Conservation (phyloP, 2,888 invertebrate genomes). For the Heliconius charithonia region DNA sequence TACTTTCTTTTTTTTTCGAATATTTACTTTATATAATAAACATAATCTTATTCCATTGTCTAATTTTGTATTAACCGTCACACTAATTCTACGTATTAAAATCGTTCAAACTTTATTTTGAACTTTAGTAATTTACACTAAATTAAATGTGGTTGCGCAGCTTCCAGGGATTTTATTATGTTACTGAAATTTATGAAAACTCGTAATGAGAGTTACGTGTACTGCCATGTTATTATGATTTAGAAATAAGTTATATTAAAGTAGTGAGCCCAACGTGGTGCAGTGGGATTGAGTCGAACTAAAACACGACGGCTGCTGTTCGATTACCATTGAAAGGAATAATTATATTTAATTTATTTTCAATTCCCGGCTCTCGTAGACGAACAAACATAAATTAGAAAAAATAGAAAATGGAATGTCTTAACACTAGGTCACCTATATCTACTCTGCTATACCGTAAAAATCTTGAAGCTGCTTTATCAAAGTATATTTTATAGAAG, state of each 20-base stretch:
- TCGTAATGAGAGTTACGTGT: neutral
- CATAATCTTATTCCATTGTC: too few species aligned
- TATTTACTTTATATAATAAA: too few species aligned
- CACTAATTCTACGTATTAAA: neutral
- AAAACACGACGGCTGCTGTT: neutral
- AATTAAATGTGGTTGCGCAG: conserved; percentile 2
- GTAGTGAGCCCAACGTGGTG: neutral
- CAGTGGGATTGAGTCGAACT: neutral
- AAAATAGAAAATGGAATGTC: too few species aligned
- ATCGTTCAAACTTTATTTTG: neutral
- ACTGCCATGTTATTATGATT: neutral
- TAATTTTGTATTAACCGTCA: neutral
- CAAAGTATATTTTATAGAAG: too few species aligned
- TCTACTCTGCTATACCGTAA: too few species aligned
- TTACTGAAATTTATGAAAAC: conserved; percentile 5
- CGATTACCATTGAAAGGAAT: neutral
- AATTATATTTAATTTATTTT: neutral
- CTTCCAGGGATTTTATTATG: neutral
- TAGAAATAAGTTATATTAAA: neutral
- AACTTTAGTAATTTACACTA: conserved; percentile 13
- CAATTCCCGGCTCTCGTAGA: neutral
- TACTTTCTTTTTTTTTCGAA: too few species aligned
- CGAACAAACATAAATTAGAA: too few species aligned
- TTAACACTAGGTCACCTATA: too few species aligned
- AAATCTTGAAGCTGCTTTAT: too few species aligned